These are phyloP conservation scores for Hydrotaea cyrtoneurina DNA, from an alignment of 2,888 invertebrate genomes.

Conservation along the genomic window DNA sequence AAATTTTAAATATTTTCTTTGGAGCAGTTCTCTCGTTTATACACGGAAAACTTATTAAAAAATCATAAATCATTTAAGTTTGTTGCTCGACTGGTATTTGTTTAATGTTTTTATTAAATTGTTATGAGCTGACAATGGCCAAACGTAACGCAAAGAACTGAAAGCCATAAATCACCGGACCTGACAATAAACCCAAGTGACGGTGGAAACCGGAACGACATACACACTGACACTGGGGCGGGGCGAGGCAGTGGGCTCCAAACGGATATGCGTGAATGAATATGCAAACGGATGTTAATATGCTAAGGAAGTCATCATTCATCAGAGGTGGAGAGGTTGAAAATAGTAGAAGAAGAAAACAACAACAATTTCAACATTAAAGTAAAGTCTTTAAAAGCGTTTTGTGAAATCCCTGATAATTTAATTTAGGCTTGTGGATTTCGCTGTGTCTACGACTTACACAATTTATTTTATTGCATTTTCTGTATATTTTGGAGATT, in stretches of 20 bases:
- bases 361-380: background rate
- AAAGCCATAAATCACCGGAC: background rate
- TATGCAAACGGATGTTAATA: background rate
- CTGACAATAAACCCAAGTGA: background rate
- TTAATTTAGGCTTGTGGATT: background rate
- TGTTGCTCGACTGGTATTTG: background rate
- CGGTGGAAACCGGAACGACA: background rate
- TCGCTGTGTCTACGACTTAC: too few species aligned
- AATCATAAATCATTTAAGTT: conserved; percentile 7
- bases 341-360: too few species aligned
- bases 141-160: too few species aligned
- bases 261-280: background rate
- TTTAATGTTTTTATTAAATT: conserved; percentile 12
- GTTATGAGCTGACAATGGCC: conserved; percentile 1
- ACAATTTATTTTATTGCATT: too few species aligned
- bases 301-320: background rate
- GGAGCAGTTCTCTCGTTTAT: background rate
- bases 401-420: background rate
- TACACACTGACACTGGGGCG: background rate
- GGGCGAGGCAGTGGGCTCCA: background rate
- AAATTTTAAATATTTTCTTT: background rate
- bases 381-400: background rate
- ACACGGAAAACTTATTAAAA: conserved; percentile 1
- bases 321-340: background rate
- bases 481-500: background rate